Base-by-base conservation (phyloP, 1,140 invertebrate genomes). In the Euborellia annulipes region DNA sequence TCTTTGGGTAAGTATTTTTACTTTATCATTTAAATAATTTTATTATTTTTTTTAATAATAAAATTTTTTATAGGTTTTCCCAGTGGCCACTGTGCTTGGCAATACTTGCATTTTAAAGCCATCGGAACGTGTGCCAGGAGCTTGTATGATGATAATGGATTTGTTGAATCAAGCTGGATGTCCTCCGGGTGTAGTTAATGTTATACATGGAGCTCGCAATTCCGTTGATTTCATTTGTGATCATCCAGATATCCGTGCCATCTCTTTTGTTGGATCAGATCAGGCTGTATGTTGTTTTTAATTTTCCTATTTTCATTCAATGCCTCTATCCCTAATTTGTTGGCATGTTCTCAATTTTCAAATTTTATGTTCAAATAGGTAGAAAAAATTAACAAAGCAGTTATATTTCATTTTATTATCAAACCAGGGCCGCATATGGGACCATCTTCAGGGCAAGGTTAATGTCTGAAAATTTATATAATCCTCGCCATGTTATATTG, bases 241-340 rank as follows among this genome's bases (percentile, higher is more conserved):
- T 62, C 72, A 95, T 61, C 88, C 89, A 3, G 86, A 87, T 53
- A 98, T 99, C 55, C 85, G 81, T 64, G 94, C 95, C 0, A 91
- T 99, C 36, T 98, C 94, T 3, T 98, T 99, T 64, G 95, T 99
- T 39, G 95, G 95, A 44, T 94, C 92, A 3, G 93, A 98, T 62
- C 73, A 75, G 54, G 95, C 94, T 50, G 82, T 85, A 67, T 70
- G 71, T 68, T 27, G 23, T 27, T 6, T 27, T 27, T 27, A 27
- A 27, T 27, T 27, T 27, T 27, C 32, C 23, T 27, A 17, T 19
- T 22, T 38, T 0, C 3, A 36, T 22, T 8, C 23, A 17, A 4
- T 16, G 40, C 17, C 37, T 22, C 17, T 17, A 6, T 45, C 11
- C 39, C n/a, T 37, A 37, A 17, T 3, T 18, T 39, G 11, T 20